Conservation (phyloP, 2,113 vertebrate genomes). For the Cavia aperea region DNA sequence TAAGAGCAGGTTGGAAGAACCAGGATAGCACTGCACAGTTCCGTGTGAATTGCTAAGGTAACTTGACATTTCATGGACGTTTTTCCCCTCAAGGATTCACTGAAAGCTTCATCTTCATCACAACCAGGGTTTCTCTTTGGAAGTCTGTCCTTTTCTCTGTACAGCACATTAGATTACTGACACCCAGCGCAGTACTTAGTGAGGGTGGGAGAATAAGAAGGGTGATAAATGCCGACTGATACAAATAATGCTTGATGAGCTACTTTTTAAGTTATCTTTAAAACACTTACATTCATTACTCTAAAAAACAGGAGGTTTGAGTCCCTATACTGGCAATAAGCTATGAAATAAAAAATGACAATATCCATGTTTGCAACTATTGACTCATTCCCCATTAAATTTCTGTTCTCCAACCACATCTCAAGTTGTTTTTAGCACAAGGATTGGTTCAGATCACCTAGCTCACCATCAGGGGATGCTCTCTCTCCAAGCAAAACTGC, state of each 20-base stretch:
- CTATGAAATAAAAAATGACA: neutral
- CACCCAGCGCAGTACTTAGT: neutral
- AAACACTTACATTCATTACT: neutral
- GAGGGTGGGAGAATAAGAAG: neutral
- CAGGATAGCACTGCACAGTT: neutral
- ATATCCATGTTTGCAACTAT: neutral
- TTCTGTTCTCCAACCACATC: neutral
- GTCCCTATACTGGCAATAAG: neutral
- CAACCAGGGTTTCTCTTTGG: neutral
- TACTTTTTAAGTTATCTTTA: slow-evolving; percentile 24
- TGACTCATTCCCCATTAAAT: neutral
- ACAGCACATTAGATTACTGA: slow-evolving; percentile 11
- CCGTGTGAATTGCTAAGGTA: neutral
- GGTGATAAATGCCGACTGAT: neutral
- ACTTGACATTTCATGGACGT: neutral
- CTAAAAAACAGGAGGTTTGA: neutral
- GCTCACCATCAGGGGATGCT: neutral
- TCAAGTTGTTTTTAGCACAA: neutral
- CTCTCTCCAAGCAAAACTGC: neutral
- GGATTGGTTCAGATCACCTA: neutral
- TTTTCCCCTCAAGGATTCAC: slow-evolving; percentile 15
- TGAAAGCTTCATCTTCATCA: neutral
- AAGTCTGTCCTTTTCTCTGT: slow-evolving; percentile 7
- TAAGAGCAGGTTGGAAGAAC: neutral
- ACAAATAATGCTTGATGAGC: neutral